A percentile compares a stretch with the other conserved stretches of the same genome.
Evolutionary conservation across 2,888 invertebrate species (phyloP).

Genomic region (Agonopterix subpropinquella): DNA sequence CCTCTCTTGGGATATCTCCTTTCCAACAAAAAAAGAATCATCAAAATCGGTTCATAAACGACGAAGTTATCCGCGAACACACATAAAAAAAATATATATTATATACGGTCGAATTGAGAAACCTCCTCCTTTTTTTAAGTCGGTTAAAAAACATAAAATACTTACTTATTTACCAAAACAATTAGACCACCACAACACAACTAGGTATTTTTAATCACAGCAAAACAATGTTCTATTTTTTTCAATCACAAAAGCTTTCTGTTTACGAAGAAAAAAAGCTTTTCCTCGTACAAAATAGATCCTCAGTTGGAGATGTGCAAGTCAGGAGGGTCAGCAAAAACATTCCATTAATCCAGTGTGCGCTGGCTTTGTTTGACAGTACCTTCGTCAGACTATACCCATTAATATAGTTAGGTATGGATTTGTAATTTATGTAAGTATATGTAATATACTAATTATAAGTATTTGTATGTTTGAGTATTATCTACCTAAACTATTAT

Average conservation of each 20-base stretch:
- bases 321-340: conserved; percentile 51
- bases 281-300: conserved; percentile 2
- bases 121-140: too few species aligned
- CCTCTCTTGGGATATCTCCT: too few species aligned
- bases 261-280: conserved; percentile 1
- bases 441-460: too few species aligned
- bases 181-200: neutral
- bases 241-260: conserved; percentile 9
- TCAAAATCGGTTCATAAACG: too few species aligned
- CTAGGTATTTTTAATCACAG: neutral
- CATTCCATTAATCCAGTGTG: conserved; percentile 34
- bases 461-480: too few species aligned
- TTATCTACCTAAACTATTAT: too few species aligned
- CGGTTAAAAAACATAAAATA: too few species aligned
- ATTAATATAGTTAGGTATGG: conserved; percentile 1
- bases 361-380: conserved; percentile 26
- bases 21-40: too few species aligned
- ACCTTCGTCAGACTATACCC: conserved; percentile 28
- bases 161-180: too few species aligned
- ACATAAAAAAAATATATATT: too few species aligned
- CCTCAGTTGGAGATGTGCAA: conserved; percentile 27
- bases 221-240: conserved; percentile 1
- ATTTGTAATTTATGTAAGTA: neutral
- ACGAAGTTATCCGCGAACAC: too few species aligned
- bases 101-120: too few species aligned